Evolutionary conservation across 2,888 invertebrate genomes (phyloP).

Genomic region (Acrobasis consociella): DNA sequence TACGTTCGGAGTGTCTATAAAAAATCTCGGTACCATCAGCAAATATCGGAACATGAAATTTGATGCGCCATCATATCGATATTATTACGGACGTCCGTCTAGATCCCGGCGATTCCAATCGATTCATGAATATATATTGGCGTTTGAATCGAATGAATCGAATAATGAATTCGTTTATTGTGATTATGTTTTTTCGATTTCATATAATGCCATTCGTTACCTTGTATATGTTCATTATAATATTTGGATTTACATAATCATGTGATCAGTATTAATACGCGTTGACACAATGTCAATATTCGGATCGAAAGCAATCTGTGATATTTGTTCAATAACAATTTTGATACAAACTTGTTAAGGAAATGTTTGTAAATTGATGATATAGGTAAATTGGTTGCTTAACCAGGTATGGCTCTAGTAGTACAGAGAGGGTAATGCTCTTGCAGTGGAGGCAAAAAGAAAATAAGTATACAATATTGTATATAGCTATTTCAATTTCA

Average conservation of each 20-base stretch:
- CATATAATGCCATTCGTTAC: slow-evolving; percentile 29
- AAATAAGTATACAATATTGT: too few relatives aligned
- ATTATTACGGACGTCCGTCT: slow-evolving; percentile 53
- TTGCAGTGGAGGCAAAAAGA: too few relatives aligned
- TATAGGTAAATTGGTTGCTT: too few relatives aligned
- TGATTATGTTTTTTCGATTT: slow-evolving; percentile 38
- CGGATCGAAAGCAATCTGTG: slow-evolving; percentile 23
- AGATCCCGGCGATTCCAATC: slow-evolving; percentile 46
- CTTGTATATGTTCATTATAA: slow-evolving; percentile 28
- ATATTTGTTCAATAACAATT: slow-evolving; percentile 16
- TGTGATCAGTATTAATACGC: slow-evolving; percentile 8
- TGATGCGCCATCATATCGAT: slow-evolving; percentile 60
- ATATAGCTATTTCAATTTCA: too few relatives aligned
- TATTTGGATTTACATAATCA: slow-evolving; percentile 19
- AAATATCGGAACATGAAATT: slow-evolving; percentile 45
- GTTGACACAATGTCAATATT: slow-evolving; percentile 23
- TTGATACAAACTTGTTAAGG: not conserved
- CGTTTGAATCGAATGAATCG: slow-evolving; percentile 33
- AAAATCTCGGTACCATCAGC: slow-evolving; percentile 41
- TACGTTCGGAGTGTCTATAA: slow-evolving; percentile 47
- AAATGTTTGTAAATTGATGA: not conserved
- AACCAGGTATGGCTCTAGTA: too few relatives aligned
- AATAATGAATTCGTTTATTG: slow-evolving; percentile 41
- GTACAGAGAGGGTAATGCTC: too few relatives aligned
- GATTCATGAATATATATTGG: slow-evolving; percentile 68